Conservation (phyloP, 2,113 vertebrate species). For the Fukomys damarensis region DNA sequence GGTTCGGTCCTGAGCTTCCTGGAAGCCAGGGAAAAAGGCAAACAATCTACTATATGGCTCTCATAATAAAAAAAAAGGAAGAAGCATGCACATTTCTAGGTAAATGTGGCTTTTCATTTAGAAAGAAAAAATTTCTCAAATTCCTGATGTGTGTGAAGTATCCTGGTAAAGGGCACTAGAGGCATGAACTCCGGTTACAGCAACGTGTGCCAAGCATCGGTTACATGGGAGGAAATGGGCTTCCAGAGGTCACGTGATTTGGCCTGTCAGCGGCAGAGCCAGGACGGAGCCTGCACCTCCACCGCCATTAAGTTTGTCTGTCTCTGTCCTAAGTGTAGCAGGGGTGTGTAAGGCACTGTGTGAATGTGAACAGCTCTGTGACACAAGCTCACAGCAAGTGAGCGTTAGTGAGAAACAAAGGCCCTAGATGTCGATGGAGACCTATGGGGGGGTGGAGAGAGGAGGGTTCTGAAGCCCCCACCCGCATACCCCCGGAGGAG, state of each 20-base stretch:
- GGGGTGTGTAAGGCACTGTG: background rate
- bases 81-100: background rate
- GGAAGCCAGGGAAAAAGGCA: constrained; percentile 2
- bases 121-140: background rate
- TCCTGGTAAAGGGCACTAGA: background rate
- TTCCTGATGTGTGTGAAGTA: background rate
- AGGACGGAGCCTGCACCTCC: background rate
- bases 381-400: background rate
- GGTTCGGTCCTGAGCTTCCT: background rate
- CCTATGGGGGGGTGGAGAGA: too few species aligned
- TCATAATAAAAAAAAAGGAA: background rate
- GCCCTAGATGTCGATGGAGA: too few species aligned
- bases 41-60: background rate
- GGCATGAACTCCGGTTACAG: background rate
- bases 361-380: background rate
- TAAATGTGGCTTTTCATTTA: background rate
- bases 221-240: background rate
- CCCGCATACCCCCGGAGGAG: constrained; percentile 82
- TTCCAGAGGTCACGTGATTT: background rate
- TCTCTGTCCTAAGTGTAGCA: background rate
- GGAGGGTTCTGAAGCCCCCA: background rate
- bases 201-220: background rate
- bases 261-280: background rate
- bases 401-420: background rate
- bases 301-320: background rate